phyloP scores from a whole-genome alignment of 2,888 invertebrate species.

The Seira musarum region DNA sequence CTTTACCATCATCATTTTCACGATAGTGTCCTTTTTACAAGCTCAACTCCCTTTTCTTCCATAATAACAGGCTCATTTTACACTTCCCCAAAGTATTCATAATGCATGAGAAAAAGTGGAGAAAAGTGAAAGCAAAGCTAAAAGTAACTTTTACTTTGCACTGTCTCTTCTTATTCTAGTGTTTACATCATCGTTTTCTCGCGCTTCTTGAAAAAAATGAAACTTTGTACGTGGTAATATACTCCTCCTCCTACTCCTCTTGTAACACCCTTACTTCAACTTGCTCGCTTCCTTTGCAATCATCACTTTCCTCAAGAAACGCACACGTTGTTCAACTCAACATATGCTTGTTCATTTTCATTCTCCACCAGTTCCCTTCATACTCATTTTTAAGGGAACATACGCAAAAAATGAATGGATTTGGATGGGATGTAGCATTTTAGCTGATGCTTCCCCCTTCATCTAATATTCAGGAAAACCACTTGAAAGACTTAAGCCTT shows the following conservation, averaged over 20 bases:
- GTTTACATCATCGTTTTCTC: conserved; percentile 20
- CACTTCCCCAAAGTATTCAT: conserved; percentile 24
- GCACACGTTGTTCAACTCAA: too few species aligned
- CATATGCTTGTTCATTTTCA: too few species aligned
- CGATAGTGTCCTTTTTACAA: too few species aligned
- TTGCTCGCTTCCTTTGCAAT: too few species aligned
- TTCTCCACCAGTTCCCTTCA: neutral
- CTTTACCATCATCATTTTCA: neutral
- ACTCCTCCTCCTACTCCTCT: too few species aligned
- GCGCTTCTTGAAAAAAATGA: too few species aligned
- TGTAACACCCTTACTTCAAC: too few species aligned
- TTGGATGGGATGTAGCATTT: too few species aligned
- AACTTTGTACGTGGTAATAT: neutral
- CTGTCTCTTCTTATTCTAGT: neutral
- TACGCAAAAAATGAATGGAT: neutral
- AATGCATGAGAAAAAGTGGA: conserved; percentile 28
- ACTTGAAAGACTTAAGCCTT: neutral
- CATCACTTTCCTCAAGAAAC: too few species aligned
- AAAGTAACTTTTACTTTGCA: neutral
- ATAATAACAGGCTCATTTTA: neutral
- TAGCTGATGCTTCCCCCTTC: neutral
- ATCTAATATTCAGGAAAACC: neutral
- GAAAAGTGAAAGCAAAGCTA: conserved; percentile 20
- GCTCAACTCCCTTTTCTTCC: too few species aligned
- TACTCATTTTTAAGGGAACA: too few species aligned